Base-by-base conservation (phyloP, 2,888 invertebrate genomes). In the Eupithecia tripunctaria region DNA sequence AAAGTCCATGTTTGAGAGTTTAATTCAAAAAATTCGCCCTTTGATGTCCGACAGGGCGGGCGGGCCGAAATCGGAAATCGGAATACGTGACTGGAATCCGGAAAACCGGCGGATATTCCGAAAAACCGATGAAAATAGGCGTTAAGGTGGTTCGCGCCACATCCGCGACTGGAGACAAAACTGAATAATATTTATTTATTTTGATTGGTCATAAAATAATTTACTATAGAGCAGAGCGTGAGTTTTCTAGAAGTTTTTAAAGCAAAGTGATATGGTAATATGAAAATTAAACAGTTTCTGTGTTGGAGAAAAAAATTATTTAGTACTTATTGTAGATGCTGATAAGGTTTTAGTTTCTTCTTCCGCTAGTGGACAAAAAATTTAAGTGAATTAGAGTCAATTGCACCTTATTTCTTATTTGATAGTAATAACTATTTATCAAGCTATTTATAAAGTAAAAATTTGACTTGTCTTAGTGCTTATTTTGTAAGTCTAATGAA, bases 61-160 rank as follows among this genome's bases (percentile, higher is more conserved):
- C 51, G 32, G 38, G 21, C 63, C 6, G 63, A 64, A 64, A 29
- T 36, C 63, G 63, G 63, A 64, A 32, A 64, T 64, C 63, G 36
- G 63, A 36, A 38, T 64, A 64, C 63, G 63, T 64, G 63, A 29
- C 36, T 36, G 21, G 63, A 38, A 64, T 36, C 38, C 21, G n/a
- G 21, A 64, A 27, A 60, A 60, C 27, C 8, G 27, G 18, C 8
- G 60, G 18, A 29, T 18, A 60, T 29, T 29, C 29, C 29, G 15
- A 56, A 60, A 29, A 60, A 60, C 29, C 18, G 15, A 29, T 29
- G 29, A 60, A 29, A 60, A 60, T 29, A 15, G 29, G 29, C 60
- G 18, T 18, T 18, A 15, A 29, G 60, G 29, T 56, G 21, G 25
- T 25, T 21, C 4, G 25, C 25, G 25, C 14, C 7, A 56, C 25